Evolutionary conservation across 2,113 vertebrate genomes (phyloP).

Genomic region (Noctilio leporinus): DNA sequence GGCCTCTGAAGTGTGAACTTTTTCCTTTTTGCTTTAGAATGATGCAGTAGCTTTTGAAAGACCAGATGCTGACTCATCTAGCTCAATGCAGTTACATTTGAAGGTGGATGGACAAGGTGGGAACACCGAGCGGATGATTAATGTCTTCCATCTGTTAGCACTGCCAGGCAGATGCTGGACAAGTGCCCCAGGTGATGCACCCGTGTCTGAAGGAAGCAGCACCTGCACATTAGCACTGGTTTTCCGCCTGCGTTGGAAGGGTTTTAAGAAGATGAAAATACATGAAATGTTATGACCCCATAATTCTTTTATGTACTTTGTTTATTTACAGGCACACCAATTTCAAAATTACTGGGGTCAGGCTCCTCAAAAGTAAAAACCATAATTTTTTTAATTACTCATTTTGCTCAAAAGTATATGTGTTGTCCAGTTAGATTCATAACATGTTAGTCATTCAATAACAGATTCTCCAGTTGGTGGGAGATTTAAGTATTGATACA

Average conservation of each 20-base stretch:
- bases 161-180: neutral
- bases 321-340: neutral
- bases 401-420: neutral
- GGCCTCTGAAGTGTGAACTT: slow-evolving; percentile 2
- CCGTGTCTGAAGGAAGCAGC: neutral
- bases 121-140: neutral
- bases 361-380: neutral
- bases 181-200: neutral
- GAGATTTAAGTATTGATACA: neutral
- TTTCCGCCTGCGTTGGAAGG: neutral
- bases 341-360: neutral
- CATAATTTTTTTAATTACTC: neutral
- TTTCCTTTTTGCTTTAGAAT: neutral
- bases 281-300: neutral
- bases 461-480: neutral
- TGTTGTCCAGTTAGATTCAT: neutral
- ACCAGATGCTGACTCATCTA: slow-evolving; percentile 9
- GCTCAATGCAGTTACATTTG: neutral
- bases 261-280: neutral
- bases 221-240: neutral
- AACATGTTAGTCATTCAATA: neutral
- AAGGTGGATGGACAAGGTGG: slow-evolving; percentile 7
- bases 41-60: neutral
- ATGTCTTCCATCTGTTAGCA: neutral
- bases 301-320: neutral